phyloP scores from a whole-genome alignment of 2,797 vertebrate genomes.

The Microctenopoma stevenorrisi region DNA sequence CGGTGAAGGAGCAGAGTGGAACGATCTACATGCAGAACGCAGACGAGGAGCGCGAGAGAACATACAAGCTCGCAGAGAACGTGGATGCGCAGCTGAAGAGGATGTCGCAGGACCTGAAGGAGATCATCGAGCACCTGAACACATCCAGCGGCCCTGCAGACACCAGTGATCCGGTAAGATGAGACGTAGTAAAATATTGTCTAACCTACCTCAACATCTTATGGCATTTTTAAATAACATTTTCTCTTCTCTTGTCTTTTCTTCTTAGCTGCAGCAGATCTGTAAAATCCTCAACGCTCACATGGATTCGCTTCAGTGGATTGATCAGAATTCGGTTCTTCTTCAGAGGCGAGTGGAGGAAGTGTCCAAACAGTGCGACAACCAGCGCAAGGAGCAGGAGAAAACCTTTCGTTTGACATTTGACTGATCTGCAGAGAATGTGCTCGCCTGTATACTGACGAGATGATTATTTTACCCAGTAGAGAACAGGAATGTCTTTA shows the following conservation, averaged over 20 bases:
- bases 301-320: constrained; percentile 94
- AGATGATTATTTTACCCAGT: constrained; percentile 5
- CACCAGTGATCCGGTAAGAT: constrained; percentile 87
- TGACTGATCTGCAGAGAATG: constrained; percentile 74
- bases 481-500: not conserved
- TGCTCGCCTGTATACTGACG: not conserved
- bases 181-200: not conserved
- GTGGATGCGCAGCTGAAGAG: constrained; percentile 92
- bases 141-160: constrained; percentile 86
- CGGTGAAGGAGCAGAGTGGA: constrained; percentile 94
- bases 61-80: constrained; percentile 93
- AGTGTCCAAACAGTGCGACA: constrained; percentile 91
- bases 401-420: constrained; percentile 91
- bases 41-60: constrained; percentile 95
- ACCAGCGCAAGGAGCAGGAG: constrained; percentile 93
- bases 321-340: constrained; percentile 92
- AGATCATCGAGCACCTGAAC: constrained; percentile 92
- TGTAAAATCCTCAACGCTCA: constrained; percentile 94
- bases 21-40: constrained; percentile 98
- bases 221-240: not conserved
- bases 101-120: constrained; percentile 94
- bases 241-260: not conserved
- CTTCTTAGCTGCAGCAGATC: constrained; percentile 90
- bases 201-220: not conserved
- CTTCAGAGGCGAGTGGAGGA: constrained; percentile 96